Evolutionary conservation across 2,797 vertebrate genomes (phyloP), one percentile per base, ranked within the genome.

Genomic region (Schizopygopsis pylzovi): DNA sequence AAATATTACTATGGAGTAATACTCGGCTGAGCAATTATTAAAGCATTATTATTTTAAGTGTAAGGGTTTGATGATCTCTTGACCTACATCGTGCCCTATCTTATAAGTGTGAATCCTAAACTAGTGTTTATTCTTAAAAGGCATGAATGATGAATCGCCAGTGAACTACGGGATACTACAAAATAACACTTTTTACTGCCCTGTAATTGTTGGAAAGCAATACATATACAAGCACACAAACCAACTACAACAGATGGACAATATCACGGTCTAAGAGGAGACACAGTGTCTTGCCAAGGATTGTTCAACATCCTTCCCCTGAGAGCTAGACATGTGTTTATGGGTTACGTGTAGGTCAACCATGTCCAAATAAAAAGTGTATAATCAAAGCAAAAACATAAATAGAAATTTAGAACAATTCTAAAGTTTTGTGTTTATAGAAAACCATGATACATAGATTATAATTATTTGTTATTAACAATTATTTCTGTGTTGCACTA

Each of bases 221-320:
- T 8, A 47, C 39, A 85, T 15, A 2, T 13, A n/a, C 59, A 28
- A 3, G 16, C 9, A 75, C 6, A 33, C 4, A 45, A 43, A 41
- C 25, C 20, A 39, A 39, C 7, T 47, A n/a, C 49, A 88, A 71
- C 79, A 86, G 59, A 86, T 84, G 86, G 28, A 0, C 15, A 18
- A 71, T 85, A 68, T 86, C 79, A 76, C 67, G 63, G 45, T 18
- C 9, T 11, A 63, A 3, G n/a, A 63, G 18, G 33, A 81, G 16
- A 82, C 25, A 39, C 16, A 0, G 2, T 76, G 82, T 25, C 61
- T n/a, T 67, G 82, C 82, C 82, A 88, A 83, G 45, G n/a, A 41
- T 61, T 85, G 45, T 54, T 84, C 56, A 82, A 89, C 85, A 76
- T 77, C 68, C 78, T 78, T 45, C 63, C 77, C 10, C 6, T 75